phyloP scores from a whole-genome alignment of 2,113 vertebrate genomes.

The Perognathus longimembris region DNA sequence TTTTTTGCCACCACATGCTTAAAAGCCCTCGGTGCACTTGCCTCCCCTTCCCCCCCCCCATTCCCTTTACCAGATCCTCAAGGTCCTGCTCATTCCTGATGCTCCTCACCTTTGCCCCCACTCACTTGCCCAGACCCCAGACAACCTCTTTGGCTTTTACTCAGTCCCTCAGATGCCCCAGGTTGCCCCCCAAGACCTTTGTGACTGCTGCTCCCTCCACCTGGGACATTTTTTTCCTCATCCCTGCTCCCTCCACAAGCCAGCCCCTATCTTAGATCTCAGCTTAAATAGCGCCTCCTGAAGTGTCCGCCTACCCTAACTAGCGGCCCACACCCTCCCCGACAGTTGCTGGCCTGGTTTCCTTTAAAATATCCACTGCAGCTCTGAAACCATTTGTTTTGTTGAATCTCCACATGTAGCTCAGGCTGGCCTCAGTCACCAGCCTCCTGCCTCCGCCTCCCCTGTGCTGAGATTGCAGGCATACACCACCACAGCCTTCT shows the following conservation, averaged over 20 bases:
- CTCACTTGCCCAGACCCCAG: not conserved
- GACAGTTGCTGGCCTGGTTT: not conserved
- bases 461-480: not conserved
- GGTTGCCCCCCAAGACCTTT: not conserved
- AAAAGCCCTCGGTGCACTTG: not conserved
- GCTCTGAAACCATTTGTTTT: not conserved
- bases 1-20: not conserved
- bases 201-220: not conserved
- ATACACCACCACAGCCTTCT: not conserved
- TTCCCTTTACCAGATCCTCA: not conserved
- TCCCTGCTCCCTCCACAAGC: not conserved
- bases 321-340: not conserved
- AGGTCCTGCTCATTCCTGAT: not conserved
- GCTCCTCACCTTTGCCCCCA: not conserved
- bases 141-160: not conserved
- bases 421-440: not conserved
- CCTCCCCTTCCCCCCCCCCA: not conserved
- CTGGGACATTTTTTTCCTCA: constrained; percentile 34
- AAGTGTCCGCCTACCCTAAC: not conserved
- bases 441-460: not conserved
- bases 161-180: not conserved
- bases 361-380: not conserved
- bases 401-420: not conserved
- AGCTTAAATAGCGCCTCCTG: not conserved
- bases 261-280: not conserved